phyloP scores from a whole-genome alignment of 1,140 invertebrate species.

The Amphibalanus amphitrite region DNA sequence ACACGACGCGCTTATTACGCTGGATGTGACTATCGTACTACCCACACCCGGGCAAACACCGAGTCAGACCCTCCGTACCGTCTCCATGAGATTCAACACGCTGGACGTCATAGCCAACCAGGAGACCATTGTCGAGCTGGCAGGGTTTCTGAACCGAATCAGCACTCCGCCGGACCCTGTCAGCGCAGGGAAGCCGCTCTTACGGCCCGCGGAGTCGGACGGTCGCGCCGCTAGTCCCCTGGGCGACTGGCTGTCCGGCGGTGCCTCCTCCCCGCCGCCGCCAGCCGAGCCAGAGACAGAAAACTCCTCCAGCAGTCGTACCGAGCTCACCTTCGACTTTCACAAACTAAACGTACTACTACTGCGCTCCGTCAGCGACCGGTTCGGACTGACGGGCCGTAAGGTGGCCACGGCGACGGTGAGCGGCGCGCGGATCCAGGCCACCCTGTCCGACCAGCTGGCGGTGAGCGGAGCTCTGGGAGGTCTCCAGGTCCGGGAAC shows the following conservation, averaged over 20 bases:
- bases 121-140: constrained; percentile 80
- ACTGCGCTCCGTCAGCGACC: constrained; percentile 48
- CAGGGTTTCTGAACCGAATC: constrained; percentile 63
- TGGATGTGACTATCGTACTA: background rate
- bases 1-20: background rate
- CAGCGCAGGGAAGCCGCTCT: too few species aligned
- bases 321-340: constrained; percentile 81
- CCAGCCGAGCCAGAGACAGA: constrained; percentile 11
- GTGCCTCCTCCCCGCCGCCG: constrained; percentile 1
- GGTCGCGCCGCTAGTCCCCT: too few species aligned
- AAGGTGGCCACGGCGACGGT: constrained; percentile 88
- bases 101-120: constrained; percentile 92
- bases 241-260: too few species aligned
- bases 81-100: constrained; percentile 79
- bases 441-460: constrained; percentile 48
- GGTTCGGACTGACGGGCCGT: constrained; percentile 51
- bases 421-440: constrained; percentile 72
- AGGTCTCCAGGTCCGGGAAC: constrained; percentile 70
- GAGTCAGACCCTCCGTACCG: constrained; percentile 20
- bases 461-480: constrained; percentile 66
- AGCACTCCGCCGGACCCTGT: constrained; percentile 31
- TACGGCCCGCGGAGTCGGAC: too few species aligned
- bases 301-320: constrained; percentile 24
- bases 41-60: constrained; percentile 11
- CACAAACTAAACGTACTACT: constrained; percentile 74